Evolutionary conservation across 2,113 vertebrate genomes (phyloP).

Genomic region (Syngnathus floridae): DNA sequence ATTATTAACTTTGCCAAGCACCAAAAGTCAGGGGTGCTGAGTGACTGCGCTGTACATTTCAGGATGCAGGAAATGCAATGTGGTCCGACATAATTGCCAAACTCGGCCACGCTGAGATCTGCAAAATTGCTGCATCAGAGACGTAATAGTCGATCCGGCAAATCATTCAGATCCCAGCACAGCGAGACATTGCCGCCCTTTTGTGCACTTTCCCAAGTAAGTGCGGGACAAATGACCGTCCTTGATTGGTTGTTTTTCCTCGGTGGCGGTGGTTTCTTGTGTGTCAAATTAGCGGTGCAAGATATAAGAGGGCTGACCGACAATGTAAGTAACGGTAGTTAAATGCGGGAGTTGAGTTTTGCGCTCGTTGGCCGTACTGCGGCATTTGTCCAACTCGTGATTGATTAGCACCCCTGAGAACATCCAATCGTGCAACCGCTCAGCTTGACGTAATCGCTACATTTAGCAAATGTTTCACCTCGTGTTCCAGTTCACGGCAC

Average conservation of each 20-base stretch:
- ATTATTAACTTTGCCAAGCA: not conserved
- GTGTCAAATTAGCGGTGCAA: no score
- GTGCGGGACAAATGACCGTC: no score
- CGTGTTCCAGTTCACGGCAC: slow-evolving; percentile 52
- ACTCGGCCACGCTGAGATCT: not conserved
- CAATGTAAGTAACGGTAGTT: no score
- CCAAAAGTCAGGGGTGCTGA: not conserved
- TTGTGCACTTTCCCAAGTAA: no score
- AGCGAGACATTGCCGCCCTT: no score
- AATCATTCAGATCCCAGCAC: no score
- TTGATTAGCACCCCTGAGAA: slow-evolving; percentile 25
- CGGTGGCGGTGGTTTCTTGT: no score
- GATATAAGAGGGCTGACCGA: no score
- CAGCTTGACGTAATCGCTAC: slow-evolving; percentile 36
- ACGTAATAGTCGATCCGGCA: no score
- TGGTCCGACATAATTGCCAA: no score
- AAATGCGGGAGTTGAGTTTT: not conserved
- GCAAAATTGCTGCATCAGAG: not conserved
- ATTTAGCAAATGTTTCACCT: slow-evolving; percentile 59
- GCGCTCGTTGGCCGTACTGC: slow-evolving; percentile 1
- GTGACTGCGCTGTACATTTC: not conserved
- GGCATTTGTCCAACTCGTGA: slow-evolving; percentile 26
- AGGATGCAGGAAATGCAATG: no score
- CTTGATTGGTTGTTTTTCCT: no score
- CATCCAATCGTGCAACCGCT: slow-evolving; percentile 33